A percentile compares a stretch with the other conserved stretches of the same genome.
These are phyloP conservation scores for Hepsetus odoe DNA, from an alignment of 2,113 vertebrate genomes.

Conservation along the genomic window DNA sequence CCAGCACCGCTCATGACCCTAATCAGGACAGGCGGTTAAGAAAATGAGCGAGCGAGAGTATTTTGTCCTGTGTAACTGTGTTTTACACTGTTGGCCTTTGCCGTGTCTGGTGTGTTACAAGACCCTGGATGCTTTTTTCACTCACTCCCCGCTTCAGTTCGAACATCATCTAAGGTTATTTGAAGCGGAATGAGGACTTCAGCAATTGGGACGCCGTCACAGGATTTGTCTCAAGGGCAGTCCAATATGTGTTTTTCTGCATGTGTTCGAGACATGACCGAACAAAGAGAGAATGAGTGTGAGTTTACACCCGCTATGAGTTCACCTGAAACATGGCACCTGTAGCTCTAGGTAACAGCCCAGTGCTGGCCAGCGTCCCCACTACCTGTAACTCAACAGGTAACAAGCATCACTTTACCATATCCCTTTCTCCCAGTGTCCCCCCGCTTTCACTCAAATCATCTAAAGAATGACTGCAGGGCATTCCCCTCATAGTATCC, in stretches of 20 bases:
- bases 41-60: too few relatives aligned
- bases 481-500: neutral
- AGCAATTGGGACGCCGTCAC: neutral
- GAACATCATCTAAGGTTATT: too few relatives aligned
- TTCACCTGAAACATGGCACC: conserved; percentile 78
- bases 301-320: conserved; percentile 73
- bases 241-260: conserved; percentile 43
- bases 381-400: conserved; percentile 51
- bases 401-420: conserved; percentile 61
- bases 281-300: conserved; percentile 68
- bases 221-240: neutral
- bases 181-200: too few relatives aligned
- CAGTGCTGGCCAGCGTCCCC: conserved; percentile 59
- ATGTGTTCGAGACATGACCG: conserved; percentile 62
- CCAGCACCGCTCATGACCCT: too few relatives aligned
- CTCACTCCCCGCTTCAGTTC: too few relatives aligned
- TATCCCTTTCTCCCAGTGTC: conserved; percentile 57
- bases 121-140: too few relatives aligned
- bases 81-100: too few relatives aligned
- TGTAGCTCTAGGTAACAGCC: conserved; percentile 71
- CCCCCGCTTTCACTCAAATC: conserved; percentile 57
- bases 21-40: too few relatives aligned
- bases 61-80: too few relatives aligned
- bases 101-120: too few relatives aligned
- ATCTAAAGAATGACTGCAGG: conserved; percentile 18